Base-by-base conservation (phyloP, 2,797 vertebrate genomes). In the Notamacropus eugenii region DNA sequence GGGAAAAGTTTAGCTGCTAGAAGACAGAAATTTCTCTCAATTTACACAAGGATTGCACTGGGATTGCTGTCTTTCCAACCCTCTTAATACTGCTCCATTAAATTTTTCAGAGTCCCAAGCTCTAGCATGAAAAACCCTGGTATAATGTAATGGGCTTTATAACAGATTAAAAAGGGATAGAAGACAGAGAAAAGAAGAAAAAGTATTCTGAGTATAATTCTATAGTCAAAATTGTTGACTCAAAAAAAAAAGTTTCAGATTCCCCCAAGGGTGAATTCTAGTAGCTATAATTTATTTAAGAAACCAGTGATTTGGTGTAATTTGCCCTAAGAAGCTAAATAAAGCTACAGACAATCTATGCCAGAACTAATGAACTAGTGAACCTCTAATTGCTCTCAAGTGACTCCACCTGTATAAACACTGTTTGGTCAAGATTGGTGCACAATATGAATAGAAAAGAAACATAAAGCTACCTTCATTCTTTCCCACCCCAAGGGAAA, bases 231-330 rank as follows among this genome's bases (percentile, higher is more conserved):
- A 40, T 31, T 62, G 94, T 27, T 93, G 97, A 95, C 93, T 94
- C 14, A 95, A 56, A 92, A 93, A 96, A 91, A 91, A 91, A 0
- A 96, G 92, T 56, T 67, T 54, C 92, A 91, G 95, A 95, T 87
- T 93, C 95, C 93, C 92, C 56, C 29, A 93, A 31, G 93, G 91
- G 87, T 95, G 90, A 92, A 93, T 93, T 97, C 94, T 92, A 92
- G 94, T 93, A 93, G 96, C 96, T 95, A 55, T 96, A 95, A 97
- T 96, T 97, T 97, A 97, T 95, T 97, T 96, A 93, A 97, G 96
- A 97, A 97, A 96, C 93, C 93, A 95, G 96, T 95, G 97, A 98
- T 97, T 96, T 97, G 97, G 97, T 67, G 91, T 92, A 90, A 97
- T 92, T 56, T 96, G 96, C 93, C 95, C 95, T 74, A 95, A 92